A percentile compares a stretch with the other conserved stretches of the same genome.
These are phyloP conservation scores for Hirundichthys speculiger DNA, from an alignment of 2,113 vertebrate species.

Conservation along the genomic window DNA sequence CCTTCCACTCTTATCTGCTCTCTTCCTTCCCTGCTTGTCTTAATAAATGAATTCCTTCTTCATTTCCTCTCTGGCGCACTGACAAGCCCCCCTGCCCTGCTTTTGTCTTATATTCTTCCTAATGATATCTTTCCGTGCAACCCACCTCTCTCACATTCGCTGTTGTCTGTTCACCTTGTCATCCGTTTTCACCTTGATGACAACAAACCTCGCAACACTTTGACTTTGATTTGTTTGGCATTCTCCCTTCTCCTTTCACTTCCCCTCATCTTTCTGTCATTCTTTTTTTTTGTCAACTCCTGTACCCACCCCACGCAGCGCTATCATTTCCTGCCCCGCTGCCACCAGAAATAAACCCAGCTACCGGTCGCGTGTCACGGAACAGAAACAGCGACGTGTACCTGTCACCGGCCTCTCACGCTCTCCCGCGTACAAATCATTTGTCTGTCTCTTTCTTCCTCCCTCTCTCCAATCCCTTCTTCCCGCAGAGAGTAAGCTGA, in stretches of 20 bases:
- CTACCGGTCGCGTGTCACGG: conserved; percentile 53
- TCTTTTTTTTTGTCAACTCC: conserved; percentile 28
- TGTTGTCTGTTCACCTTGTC: conserved; percentile 33
- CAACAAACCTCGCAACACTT: conserved; percentile 35
- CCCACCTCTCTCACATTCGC: conserved; percentile 17
- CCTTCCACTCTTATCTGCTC: conserved; percentile 43
- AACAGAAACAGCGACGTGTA: conserved; percentile 62
- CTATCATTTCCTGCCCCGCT: conserved; percentile 47
- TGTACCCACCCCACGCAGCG: conserved; percentile 31
- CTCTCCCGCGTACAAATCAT: conserved; percentile 34
- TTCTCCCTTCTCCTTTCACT: conserved; percentile 29
- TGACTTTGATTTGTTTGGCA: conserved; percentile 35
- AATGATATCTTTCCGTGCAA: conserved; percentile 41
- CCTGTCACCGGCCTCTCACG: conserved; percentile 48
- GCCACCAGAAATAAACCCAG: conserved; percentile 57
- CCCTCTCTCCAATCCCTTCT: not conserved
- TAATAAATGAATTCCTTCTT: conserved; percentile 36
- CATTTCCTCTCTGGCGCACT: conserved; percentile 39
- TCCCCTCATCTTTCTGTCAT: conserved; percentile 26
- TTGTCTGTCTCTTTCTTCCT: conserved; percentile 34
- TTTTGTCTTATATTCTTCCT: conserved; percentile 50
- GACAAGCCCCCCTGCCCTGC: conserved; percentile 37
- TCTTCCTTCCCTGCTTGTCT: conserved; percentile 33
- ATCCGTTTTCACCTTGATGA: conserved; percentile 33
- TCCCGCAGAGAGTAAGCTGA: conserved; percentile 88